Evolutionary conservation across 2,888 invertebrate genomes (phyloP), one percentile per base, ranked within the genome.

Genomic region (Epicampocera succincta): DNA sequence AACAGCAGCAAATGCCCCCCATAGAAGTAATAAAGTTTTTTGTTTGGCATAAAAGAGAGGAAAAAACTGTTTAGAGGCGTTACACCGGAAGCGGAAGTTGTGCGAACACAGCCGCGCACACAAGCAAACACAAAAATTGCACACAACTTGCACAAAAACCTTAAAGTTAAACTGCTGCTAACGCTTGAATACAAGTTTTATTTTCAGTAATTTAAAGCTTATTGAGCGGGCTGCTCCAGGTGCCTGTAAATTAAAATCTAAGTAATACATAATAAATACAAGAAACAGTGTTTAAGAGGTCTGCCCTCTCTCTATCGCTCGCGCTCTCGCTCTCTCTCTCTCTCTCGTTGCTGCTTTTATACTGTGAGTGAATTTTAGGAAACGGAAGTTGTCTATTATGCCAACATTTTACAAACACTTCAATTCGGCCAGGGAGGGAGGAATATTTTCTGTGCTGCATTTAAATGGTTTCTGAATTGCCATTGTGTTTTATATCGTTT

Each of bases 321-420:
- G n/a, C 38, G 38, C 17, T 12, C 29, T 15, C 11, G 9, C 46
- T 63, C 63, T 25, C 38, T 50, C 17, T 0, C 12, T 13, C 15
- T 42, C n/a, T 33, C 9, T 21, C 15, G 13, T 8, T 12, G 15
- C n/a, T 19, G n/a, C n/a, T 19, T 19, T 15, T 33, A 21, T 38
- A 17, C n/a, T 12, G 1, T 21, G 9, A 19, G 1, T 21, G 9
- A 19, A 46, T 25, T 40, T 54, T 19, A 65, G 82, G 56, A 69
- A 82, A 63, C 74, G 82, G 82, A 78, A 78, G 78, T 82, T 82
- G 78, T 69, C 63, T 76, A 58, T 76, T 66, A 68, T 60, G 42
- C 15, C 54, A 38, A 17, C 56, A 74, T 72, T 60, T 65, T 48
- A 50, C 44, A 54, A 46, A 29, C 17, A 42, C 52, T 63, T 46